phyloP scores from a whole-genome alignment of 2,888 invertebrate species.

The Meliscaeva auricollis region DNA sequence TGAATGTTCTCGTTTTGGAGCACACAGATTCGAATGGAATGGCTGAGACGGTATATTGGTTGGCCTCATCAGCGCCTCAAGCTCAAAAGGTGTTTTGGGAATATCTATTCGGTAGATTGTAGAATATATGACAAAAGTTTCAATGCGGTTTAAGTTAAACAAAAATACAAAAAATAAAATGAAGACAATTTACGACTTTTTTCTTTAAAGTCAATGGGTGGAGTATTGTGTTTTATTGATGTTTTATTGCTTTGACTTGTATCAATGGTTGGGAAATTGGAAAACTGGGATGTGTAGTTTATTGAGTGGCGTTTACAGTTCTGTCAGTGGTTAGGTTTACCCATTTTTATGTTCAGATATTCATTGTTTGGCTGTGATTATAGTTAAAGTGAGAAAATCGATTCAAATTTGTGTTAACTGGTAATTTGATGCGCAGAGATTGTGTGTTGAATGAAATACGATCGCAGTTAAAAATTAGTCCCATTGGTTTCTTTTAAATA shows the following conservation, averaged over 20 bases:
- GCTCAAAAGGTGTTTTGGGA: constrained; percentile 46
- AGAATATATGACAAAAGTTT: constrained; percentile 10
- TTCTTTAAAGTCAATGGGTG: constrained; percentile 41
- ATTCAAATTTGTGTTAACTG: constrained; percentile 46
- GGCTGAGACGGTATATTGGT: background rate
- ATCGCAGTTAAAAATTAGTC: constrained; percentile 21
- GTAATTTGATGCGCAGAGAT: constrained; percentile 58
- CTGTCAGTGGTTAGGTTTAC: constrained; percentile 13
- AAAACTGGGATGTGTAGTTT: constrained; percentile 38
- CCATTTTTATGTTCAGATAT: constrained; percentile 25
- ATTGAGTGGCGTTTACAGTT: constrained; percentile 61
- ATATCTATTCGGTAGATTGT: background rate
- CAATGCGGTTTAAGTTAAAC: constrained; percentile 29
- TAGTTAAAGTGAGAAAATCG: constrained; percentile 34
- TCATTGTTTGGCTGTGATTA: constrained; percentile 46
- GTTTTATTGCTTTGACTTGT: constrained; percentile 56
- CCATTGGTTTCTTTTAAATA: background rate
- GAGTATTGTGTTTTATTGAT: constrained; percentile 67
- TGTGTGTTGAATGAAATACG: constrained; percentile 30
- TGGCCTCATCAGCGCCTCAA: constrained; percentile 10
- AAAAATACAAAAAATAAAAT: no score
- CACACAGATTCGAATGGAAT: background rate
- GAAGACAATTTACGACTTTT: constrained; percentile 60
- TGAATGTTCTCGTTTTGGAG: constrained; percentile 44
- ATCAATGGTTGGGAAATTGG: constrained; percentile 32